Evolutionary conservation across 2,797 vertebrate species (phyloP).

Genomic region (Gephyroberyx darwinii): DNA sequence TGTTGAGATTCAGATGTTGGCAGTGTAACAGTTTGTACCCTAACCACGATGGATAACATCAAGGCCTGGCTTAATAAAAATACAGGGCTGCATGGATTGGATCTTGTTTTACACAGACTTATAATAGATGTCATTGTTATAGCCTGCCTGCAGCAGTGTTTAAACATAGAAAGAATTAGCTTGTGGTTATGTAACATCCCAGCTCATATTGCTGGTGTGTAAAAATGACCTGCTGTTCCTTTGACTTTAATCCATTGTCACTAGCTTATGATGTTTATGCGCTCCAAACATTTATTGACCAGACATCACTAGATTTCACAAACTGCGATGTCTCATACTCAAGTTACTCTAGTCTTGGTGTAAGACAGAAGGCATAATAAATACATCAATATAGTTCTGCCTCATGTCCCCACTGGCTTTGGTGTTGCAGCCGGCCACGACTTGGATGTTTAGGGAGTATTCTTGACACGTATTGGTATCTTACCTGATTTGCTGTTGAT

Average conservation of each 20-base stretch:
- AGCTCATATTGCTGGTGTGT: conserved; percentile 8
- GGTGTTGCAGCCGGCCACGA: conserved; percentile 10
- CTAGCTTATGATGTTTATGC: too few relatives aligned
- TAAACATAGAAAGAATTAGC: conserved; percentile 8
- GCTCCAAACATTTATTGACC: too few relatives aligned
- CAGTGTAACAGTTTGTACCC: not conserved
- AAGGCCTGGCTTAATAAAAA: not conserved
- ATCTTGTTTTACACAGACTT: conserved; percentile 12
- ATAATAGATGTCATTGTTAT: conserved; percentile 11
- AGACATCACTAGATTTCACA: too few relatives aligned
- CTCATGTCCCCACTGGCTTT: not conserved
- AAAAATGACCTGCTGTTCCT: not conserved
- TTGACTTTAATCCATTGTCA: conserved; percentile 4
- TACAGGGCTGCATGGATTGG: not conserved
- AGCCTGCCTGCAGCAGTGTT: conserved; percentile 1
- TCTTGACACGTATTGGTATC: too few relatives aligned
- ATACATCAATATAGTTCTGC: not conserved
- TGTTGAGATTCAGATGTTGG: conserved; percentile 15
- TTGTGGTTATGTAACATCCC: conserved; percentile 13
- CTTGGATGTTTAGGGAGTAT: too few relatives aligned
- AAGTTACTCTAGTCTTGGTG: not conserved
- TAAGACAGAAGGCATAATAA: not conserved
- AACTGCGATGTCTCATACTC: not conserved
- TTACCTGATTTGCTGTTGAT: too few relatives aligned
- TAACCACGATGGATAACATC: not conserved